Conservation (phyloP, 53 echinoderm and acorn worm genomes). For the Stichopus horrens region DNA sequence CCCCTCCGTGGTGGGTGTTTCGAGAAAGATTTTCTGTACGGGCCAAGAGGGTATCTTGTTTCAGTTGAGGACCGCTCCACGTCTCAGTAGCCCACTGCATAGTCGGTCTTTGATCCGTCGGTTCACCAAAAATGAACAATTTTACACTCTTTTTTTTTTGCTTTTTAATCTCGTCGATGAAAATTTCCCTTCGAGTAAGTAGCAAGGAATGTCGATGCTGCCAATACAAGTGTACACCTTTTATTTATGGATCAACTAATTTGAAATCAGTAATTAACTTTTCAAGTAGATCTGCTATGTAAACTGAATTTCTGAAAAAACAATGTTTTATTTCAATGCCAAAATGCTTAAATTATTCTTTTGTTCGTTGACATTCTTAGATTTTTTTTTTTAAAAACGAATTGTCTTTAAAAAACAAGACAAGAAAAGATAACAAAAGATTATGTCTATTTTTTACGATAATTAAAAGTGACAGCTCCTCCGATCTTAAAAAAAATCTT, state of each 20-base stretch:
- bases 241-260: no score
- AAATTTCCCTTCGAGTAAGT: no score
- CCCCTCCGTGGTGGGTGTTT: background rate
- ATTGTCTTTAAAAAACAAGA: no score
- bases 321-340: no score
- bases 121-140: no score
- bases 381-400: background rate
- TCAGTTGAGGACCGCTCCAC: slow-evolving; percentile 3
- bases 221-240: no score
- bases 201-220: no score
- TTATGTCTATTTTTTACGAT: background rate
- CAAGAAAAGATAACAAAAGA: background rate
- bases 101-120: background rate
- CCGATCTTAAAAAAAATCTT: background rate
- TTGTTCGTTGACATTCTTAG: background rate
- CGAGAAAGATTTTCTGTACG: slow-evolving; percentile 5
- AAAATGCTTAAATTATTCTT: no score
- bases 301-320: no score
- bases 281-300: no score
- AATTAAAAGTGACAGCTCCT: background rate
- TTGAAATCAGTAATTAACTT: no score
- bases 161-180: background rate
- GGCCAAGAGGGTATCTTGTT: background rate
- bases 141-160: background rate
- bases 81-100: slow-evolving; percentile 32